Base-by-base conservation (phyloP, 2,113 vertebrate species). In the Proteles cristata region DNA sequence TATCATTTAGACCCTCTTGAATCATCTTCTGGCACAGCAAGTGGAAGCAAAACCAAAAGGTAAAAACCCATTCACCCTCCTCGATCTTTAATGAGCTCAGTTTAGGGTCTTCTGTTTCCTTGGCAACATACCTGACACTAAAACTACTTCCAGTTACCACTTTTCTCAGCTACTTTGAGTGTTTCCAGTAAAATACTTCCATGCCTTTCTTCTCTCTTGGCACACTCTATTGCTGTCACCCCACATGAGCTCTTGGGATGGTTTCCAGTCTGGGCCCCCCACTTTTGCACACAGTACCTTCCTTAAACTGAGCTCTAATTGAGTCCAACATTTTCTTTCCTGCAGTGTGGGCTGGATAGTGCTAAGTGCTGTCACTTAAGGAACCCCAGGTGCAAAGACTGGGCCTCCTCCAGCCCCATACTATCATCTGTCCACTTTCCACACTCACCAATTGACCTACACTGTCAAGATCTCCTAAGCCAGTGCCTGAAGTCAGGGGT, bases 111-210 rank as follows among this genome's bases (percentile, higher is more conserved):
- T 93, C 69, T 77, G 83, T 96, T 96, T 92, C 93, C 90, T 74
- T 97, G 95, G 80, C 74, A 96, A 90, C 69, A 53, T 81, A 96
- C 43, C 65, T 97, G 93, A 93, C 79, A 76, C 69, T 92, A 31
- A 97, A 97, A 96, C 96, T 80, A 65, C 90, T 96, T 97, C 92
- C 96, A 97, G 92, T 88, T 95, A 87, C 80, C 83, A 88, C 61
- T 96, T 66, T 43, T 63, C 92, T 85, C 77, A 45, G 87, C 86
- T 92, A 45, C 80, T 88, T 45, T 82, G 93, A 88, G 61, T 25
- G 31, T 53, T 95, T 85, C 53, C 74, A 86, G 73, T 85, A 92
- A 97, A 96, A 88, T 68, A 92, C 66, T 93, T 95, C 83, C 93
- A 73, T 82, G 92, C 45, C 50, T 93, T 89, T 89, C 94, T 69